A percentile compares a stretch with the other conserved stretches of the same genome.
These are phyloP conservation scores for Protonibea diacanthus DNA, from an alignment of 2,797 vertebrate genomes.

Conservation along the genomic window DNA sequence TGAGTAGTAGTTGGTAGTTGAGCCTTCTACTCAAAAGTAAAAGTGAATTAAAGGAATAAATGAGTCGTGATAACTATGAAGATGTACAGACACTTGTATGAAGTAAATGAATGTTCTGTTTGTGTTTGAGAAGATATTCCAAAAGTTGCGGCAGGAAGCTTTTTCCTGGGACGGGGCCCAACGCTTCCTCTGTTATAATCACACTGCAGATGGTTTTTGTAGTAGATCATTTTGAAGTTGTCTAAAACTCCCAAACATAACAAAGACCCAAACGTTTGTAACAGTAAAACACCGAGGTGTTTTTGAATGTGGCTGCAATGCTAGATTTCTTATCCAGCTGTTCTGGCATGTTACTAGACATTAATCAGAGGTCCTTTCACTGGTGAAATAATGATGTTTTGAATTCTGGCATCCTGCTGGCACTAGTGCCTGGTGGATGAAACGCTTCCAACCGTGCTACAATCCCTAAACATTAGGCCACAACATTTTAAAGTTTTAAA, in stretches of 20 bases:
- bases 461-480: neutral
- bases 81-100: neutral
- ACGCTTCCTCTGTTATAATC: constrained; percentile 4
- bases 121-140: constrained; percentile 8
- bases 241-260: constrained; percentile 13
- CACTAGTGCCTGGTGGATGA: neutral
- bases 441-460: neutral
- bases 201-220: constrained; percentile 19
- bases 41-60: neutral
- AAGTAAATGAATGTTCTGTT: constrained; percentile 2
- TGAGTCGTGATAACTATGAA: neutral
- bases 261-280: neutral
- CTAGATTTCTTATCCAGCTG: constrained; percentile 4
- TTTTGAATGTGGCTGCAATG: constrained; percentile 16
- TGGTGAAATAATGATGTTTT: constrained; percentile 6
- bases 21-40: neutral
- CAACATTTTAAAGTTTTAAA: constrained; percentile 1
- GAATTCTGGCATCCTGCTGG: constrained; percentile 1
- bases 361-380: constrained; percentile 15
- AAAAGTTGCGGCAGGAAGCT: constrained; percentile 3
- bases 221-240: constrained; percentile 3
- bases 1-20: neutral
- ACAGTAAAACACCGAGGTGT: neutral
- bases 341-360: constrained; percentile 9
- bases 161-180: neutral